These are phyloP conservation scores for Caenorhabditis sp. DNA, from an alignment of 2,888 invertebrate species.

Conservation along the genomic window DNA sequence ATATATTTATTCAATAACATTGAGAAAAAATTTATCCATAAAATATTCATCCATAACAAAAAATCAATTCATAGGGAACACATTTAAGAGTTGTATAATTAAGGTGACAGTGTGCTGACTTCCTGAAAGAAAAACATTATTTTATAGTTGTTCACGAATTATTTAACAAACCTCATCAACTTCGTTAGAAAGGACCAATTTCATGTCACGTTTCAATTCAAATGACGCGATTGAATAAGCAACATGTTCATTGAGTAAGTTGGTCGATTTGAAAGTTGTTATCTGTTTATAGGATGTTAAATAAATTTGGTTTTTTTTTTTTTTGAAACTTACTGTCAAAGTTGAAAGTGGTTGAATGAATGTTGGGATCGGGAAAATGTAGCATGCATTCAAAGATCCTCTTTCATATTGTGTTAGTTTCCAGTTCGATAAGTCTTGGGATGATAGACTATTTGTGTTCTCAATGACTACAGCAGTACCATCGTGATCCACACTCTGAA, in stretches of 20 bases:
- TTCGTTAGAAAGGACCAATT: conserved; percentile 23
- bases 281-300: too few relatives aligned
- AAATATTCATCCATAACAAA: conserved; percentile 3
- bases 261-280: conserved; percentile 4
- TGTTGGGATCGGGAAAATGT: conserved; percentile 30
- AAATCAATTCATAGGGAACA: not conserved
- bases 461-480: conserved; percentile 11
- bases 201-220: conserved; percentile 8
- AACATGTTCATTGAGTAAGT: conserved; percentile 13
- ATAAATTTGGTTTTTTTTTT: too few relatives aligned
- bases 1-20: not conserved
- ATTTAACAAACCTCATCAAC: too few relatives aligned
- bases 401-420: conserved; percentile 21
- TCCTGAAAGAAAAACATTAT: too few relatives aligned
- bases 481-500: not conserved
- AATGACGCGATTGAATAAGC: conserved; percentile 11
- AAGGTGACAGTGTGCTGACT: conserved; percentile 27
- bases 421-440: conserved; percentile 33
- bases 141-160: too few relatives aligned
- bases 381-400: conserved; percentile 10
- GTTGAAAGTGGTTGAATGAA: conserved; percentile 23
- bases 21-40: not conserved
- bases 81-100: conserved; percentile 19
- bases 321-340: not conserved
- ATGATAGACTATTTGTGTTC: conserved; percentile 10